Evolutionary conservation across 2,797 vertebrate species (phyloP), one percentile per base, ranked within the genome.

Genomic region (Anguilla anguilla): DNA sequence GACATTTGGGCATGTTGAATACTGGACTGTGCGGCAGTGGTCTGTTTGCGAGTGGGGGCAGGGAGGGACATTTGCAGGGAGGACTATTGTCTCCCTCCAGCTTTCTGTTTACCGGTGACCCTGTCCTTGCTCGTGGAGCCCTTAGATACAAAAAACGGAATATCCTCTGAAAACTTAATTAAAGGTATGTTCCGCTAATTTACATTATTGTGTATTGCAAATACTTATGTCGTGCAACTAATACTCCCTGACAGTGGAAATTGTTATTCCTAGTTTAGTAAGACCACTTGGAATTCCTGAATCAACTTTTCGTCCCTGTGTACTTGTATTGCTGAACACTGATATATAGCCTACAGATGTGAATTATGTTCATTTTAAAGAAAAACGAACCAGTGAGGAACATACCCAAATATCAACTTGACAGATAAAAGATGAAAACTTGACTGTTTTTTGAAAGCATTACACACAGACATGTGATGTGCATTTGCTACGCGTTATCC

Each of bases 401-500:
- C 69, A 72, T 53, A 88, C 72, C 83, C 49, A 69, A 88, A 85
- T 39, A 85, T 88, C 43, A 85, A 35, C 67, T 88, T 88, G 83
- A 88, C 83, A 49, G 87, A 69, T 39, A 83, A 88, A 85, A 69
- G 59, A 79, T 88, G 83, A 57, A 77, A 85, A 85, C 55, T 88
- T 61, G 51, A 69, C 83, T 17, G 83, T 53, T 85, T 88, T 85
- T 55, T 79, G 11, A 85, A 67, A 55, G 55, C 83, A 31, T 85
- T 85, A 64, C 84, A 88, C 46, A 64, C 67, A 39, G 72, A 55
- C 84, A 85, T 85, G 87, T 57, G 83, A 88, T 64, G 87, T 55
- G 83, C 55, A 85, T 85, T 88, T 88, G 83, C 69, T 55, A 85
- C 83, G 87, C 83, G 87, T 85, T 85, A 85, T 88, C 69, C 74